Base-by-base conservation (phyloP, 2,888 invertebrate genomes). In the Eucriotettix oculatus region DNA sequence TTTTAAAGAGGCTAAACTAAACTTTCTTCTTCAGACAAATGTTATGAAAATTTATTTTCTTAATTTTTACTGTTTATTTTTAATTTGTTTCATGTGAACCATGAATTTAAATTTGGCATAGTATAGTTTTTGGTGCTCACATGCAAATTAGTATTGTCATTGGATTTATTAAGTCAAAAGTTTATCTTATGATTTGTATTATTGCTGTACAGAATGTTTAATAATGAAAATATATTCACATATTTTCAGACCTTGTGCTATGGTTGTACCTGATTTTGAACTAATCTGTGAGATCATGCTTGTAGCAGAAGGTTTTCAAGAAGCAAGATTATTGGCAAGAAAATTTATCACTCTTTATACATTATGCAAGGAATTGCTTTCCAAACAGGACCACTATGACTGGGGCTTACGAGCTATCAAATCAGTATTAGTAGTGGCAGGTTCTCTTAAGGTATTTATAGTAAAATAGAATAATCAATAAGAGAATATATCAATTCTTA, bases 261-360 rank as follows among this genome's bases (percentile, higher is more conserved):
- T 96, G 96, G 94, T 96, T 12, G 95, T 96, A 14, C 96, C 96
- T 0, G 96, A 96, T 75, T 93, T 94, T 74, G 95, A 93, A 68
- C 73, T 96, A 69, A 96, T 96, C 72, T 92, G 92, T 74, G 95
- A 96, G 78, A 96, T 96, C 72, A 95, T 95, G 93, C 81, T 96
- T 76, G 92, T 93, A 14, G 92, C 93, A 9, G 95, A 96, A 75
- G 96, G 94, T 52, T 94, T 96, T 73, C 86, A 92, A 70, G 95
- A 94, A 63, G 95, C 96, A 10, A 81, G 92, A 66, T 73, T 93
- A 41, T 73, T 95, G 62, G 94, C 95, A 29, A 81, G 93, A 65
- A 96, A 96, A 75, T 95, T 96, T 73, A 92, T 96, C 70, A 94
- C 95, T 0, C 78, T 95, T 12, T 94, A 95, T 73, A 90, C 87